These are phyloP conservation scores for Drosophila arizonae DNA, from an alignment of 1,140 invertebrate genomes.

Conservation along the genomic window DNA sequence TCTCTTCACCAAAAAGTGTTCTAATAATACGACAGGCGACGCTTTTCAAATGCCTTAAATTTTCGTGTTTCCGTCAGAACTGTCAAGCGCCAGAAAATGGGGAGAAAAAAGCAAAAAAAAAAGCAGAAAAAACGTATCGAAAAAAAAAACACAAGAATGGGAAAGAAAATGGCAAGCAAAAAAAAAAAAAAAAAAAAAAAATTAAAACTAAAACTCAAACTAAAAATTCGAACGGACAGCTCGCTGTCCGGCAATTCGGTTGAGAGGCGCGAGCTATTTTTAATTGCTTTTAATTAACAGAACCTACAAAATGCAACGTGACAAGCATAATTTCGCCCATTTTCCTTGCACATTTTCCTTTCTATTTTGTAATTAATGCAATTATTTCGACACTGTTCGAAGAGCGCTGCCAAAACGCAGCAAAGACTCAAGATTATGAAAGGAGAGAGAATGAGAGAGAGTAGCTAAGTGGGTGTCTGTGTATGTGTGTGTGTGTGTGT, in stretches of 20 bases:
- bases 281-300: slow-evolving; percentile 79
- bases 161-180: background rate
- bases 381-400: slow-evolving; percentile 59
- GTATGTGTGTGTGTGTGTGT: background rate
- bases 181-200: background rate
- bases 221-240: slow-evolving; percentile 19
- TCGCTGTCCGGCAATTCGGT: slow-evolving; percentile 49
- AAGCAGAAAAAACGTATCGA: background rate
- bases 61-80: slow-evolving; percentile 65
- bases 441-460: background rate
- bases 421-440: slow-evolving; percentile 3
- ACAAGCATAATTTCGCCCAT: slow-evolving; percentile 66
- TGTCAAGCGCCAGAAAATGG: slow-evolving; percentile 48
- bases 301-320: slow-evolving; percentile 68
- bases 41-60: slow-evolving; percentile 67
- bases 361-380: slow-evolving; percentile 65
- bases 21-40: slow-evolving; percentile 62
- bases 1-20: slow-evolving; percentile 30
- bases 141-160: too few species aligned
- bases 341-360: slow-evolving; percentile 25
- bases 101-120: slow-evolving; percentile 2
- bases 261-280: slow-evolving; percentile 64
- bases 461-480: background rate
- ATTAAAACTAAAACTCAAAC: slow-evolving; percentile 21
- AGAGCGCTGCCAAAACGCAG: slow-evolving; percentile 34